Conservation (phyloP, 1,140 invertebrate genomes). For the Lutraria rhynchaena region DNA sequence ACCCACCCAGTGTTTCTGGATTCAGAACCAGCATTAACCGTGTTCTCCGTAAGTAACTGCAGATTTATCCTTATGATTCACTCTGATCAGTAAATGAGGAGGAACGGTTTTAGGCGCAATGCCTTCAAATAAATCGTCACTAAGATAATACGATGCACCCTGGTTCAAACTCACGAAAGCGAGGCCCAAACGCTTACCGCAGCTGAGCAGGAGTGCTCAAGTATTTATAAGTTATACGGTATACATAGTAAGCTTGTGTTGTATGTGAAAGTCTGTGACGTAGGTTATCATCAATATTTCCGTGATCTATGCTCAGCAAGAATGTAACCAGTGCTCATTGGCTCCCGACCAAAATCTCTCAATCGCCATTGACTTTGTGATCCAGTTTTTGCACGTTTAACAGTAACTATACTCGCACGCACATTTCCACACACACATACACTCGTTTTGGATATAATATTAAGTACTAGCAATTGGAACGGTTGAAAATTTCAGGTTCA, state of each 20-base stretch:
- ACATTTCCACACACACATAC: neutral
- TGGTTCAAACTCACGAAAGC: too few species aligned
- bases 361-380: neutral
- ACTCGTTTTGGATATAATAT: neutral
- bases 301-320: neutral
- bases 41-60: too few species aligned
- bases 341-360: neutral
- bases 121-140: too few species aligned
- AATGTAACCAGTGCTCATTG: neutral
- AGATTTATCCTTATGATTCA: too few species aligned
- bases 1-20: too few species aligned
- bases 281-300: neutral
- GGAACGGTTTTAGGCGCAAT: too few species aligned
- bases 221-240: neutral
- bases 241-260: neutral
- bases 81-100: too few species aligned
- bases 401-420: neutral
- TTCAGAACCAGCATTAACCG: too few species aligned
- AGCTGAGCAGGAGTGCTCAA: too few species aligned
- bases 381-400: neutral
- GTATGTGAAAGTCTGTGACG: neutral
- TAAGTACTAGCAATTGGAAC: neutral
- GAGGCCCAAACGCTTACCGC: too few species aligned
- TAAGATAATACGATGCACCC: too few species aligned
- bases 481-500: slow-evolving; percentile 57